These are phyloP conservation scores for Pyrgilauda ruficollis DNA, from an alignment of 2,113 vertebrate genomes.

Conservation along the genomic window DNA sequence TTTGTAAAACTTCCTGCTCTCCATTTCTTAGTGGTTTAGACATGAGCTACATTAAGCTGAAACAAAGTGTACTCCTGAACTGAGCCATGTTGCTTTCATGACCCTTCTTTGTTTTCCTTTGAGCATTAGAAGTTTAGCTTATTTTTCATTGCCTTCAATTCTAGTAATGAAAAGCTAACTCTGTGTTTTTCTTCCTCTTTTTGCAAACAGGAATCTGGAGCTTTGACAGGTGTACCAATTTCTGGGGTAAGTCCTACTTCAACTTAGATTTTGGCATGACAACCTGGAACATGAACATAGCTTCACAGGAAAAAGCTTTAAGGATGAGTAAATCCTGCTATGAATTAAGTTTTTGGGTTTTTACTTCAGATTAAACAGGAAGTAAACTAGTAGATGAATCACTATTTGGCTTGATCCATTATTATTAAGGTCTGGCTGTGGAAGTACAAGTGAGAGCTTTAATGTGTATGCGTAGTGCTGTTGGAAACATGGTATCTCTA, in stretches of 20 bases:
- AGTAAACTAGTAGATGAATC: background rate
- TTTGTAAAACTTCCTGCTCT: background rate
- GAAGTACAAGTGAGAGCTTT: background rate
- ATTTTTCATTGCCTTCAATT: background rate
- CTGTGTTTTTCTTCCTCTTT: constrained; percentile 7
- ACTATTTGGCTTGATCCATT: background rate
- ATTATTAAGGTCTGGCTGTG: background rate
- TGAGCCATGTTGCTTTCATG: background rate
- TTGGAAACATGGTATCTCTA: background rate
- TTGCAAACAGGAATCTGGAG: constrained; percentile 82
- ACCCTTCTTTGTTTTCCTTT: background rate
- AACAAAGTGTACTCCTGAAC: background rate
- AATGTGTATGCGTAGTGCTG: background rate
- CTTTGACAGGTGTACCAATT: constrained; percentile 89
- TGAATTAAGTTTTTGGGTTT: background rate
- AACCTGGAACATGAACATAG: background rate
- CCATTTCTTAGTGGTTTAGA: background rate
- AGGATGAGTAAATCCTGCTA: background rate
- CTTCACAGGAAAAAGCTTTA: background rate
- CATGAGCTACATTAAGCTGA: background rate
- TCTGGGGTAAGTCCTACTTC: constrained; percentile 86
- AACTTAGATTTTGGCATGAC: background rate
- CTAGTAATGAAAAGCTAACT: background rate
- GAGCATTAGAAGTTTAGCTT: background rate
- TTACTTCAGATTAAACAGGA: background rate